phyloP scores from a whole-genome alignment of 2,888 invertebrate species.

The Sympetrum striolatum region DNA sequence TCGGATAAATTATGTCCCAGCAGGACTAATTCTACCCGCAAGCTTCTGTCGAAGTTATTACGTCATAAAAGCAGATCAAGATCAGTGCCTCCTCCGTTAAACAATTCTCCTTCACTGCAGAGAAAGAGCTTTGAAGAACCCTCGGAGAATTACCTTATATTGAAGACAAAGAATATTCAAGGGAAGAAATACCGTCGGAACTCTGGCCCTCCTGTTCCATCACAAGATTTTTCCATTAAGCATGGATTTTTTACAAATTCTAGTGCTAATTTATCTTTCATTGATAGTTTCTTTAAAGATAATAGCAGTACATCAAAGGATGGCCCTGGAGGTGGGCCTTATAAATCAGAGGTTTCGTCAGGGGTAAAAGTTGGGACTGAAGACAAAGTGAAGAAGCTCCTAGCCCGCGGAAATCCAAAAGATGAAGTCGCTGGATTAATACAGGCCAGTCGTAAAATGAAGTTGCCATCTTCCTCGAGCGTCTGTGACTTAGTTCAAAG shows the following conservation, averaged over 20 bases:
- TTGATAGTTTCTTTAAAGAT: background rate
- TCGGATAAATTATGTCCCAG: background rate
- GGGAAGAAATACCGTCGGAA: constrained; percentile 10
- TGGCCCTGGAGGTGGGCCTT: background rate
- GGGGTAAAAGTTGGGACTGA: background rate
- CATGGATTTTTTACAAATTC: constrained; percentile 11
- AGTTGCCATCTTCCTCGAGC: background rate
- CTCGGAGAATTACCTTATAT: background rate
- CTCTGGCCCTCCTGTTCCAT: background rate
- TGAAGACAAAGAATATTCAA: background rate
- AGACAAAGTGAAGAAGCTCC: background rate
- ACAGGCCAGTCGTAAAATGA: background rate
- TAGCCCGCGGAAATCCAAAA: background rate
- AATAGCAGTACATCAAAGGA: background rate
- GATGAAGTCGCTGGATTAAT: background rate
- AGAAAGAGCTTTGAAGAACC: constrained; percentile 32
- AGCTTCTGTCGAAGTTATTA: constrained; percentile 1
- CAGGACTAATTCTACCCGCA: constrained; percentile 2
- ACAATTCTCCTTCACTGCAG: constrained; percentile 9
- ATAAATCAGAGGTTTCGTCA: background rate
- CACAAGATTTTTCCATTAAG: constrained; percentile 5
- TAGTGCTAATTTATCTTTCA: constrained; percentile 9
- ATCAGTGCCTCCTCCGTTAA: constrained; percentile 27
- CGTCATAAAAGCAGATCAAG: constrained; percentile 31
- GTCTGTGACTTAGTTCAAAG: background rate